A percentile compares a stretch with the other conserved stretches of the same genome.
These are phyloP conservation scores for Psilopsiagon aymara DNA, from an alignment of 2,113 vertebrate genomes.

Conservation along the genomic window DNA sequence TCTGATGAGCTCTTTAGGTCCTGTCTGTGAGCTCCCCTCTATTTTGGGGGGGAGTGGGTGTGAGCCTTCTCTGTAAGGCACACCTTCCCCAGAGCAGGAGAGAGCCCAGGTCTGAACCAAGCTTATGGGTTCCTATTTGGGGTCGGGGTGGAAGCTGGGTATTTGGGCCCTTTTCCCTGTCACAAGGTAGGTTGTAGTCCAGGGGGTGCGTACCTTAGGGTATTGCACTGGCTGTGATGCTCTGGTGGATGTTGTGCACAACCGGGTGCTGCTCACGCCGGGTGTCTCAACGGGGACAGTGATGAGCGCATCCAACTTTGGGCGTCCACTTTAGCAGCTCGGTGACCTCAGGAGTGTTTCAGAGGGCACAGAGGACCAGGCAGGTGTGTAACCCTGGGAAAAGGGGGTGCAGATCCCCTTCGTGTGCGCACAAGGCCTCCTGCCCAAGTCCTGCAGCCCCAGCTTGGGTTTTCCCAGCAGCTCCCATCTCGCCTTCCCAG, in stretches of 20 bases:
- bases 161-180: background rate
- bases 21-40: rapidly evolving
- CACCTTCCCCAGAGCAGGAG: background rate
- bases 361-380: rapidly evolving
- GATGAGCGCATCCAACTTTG: rapidly evolving
- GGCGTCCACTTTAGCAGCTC: background rate
- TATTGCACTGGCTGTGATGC: rapidly evolving
- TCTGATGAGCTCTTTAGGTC: background rate
- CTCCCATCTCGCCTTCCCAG: background rate
- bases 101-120: background rate
- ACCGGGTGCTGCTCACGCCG: rapidly evolving
- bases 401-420: background rate
- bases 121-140: background rate
- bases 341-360: background rate
- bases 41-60: no score
- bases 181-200: background rate
- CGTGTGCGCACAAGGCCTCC: rapidly evolving
- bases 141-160: background rate
- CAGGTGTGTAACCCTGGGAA: background rate
- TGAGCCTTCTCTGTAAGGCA: background rate
- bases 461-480: background rate
- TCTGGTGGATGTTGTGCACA: rapidly evolving
- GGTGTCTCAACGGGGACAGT: background rate
- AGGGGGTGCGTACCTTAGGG: rapidly evolving
- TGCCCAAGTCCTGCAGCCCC: rapidly evolving